phyloP scores from a whole-genome alignment of 1,140 invertebrate genomes.

The Centruroides vittatus region DNA sequence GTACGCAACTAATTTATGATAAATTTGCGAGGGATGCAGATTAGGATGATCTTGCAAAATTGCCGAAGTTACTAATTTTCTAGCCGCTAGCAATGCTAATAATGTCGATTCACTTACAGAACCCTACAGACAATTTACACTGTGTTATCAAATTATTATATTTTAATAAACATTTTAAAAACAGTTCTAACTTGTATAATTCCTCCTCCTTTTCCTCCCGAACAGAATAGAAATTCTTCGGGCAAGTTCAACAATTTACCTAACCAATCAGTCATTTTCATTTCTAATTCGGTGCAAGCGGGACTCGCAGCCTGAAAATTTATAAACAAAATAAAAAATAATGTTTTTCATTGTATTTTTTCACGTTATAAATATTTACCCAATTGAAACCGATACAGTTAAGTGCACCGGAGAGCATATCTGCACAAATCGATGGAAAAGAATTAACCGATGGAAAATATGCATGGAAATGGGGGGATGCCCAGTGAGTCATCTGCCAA shows the following conservation, averaged over 20 bases:
- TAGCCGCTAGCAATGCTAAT: slow-evolving; percentile 81
- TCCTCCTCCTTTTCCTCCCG: slow-evolving; percentile 62
- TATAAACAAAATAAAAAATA: no score
- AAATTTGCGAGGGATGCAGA: no score
- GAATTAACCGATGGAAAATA: slow-evolving; percentile 92
- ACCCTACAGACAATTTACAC: slow-evolving; percentile 43
- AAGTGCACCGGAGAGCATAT: slow-evolving; percentile 70
- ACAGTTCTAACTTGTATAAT: slow-evolving; percentile 55
- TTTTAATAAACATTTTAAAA: background rate
- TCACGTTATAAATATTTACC: slow-evolving; percentile 39
- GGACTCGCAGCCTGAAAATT: slow-evolving; percentile 61
- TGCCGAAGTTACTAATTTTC: background rate
- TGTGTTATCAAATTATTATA: no score
- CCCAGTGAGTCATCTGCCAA: slow-evolving; percentile 78
- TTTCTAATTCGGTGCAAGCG: slow-evolving; percentile 85
- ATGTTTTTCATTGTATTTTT: no score
- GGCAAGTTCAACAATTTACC: slow-evolving; percentile 72
- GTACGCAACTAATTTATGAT: slow-evolving; percentile 11
- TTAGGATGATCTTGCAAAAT: background rate
- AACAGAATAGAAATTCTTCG: slow-evolving; percentile 66
- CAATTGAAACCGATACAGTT: slow-evolving; percentile 79
- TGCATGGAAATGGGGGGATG: slow-evolving; percentile 82
- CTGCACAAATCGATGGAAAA: slow-evolving; percentile 73
- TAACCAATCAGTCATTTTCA: slow-evolving; percentile 85
- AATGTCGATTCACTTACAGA: slow-evolving; percentile 94